phyloP scores from a whole-genome alignment of 30 jellyfish, hydroid and myxozoan species.

The Pseudorhiza aurosa region DNA sequence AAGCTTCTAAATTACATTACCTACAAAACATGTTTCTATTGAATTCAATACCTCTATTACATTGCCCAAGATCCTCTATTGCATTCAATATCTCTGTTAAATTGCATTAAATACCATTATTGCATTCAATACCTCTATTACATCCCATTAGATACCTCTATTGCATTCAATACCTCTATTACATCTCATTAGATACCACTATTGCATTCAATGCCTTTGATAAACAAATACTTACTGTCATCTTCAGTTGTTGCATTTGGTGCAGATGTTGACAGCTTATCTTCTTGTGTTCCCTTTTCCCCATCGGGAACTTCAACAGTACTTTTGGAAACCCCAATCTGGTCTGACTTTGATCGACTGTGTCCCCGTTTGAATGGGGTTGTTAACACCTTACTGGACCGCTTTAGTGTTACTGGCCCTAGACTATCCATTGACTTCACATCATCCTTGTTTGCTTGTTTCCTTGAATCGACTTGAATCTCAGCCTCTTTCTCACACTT shows the following conservation, averaged over 20 bases:
- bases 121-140: too few species aligned
- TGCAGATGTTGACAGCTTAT: slow-evolving; percentile 61
- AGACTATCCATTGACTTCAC: slow-evolving; percentile 11
- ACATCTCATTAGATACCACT: too few species aligned
- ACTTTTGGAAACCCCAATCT: slow-evolving; percentile 55
- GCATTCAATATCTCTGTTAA: too few species aligned
- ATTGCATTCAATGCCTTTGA: too few species aligned
- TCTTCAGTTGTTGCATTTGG: slow-evolving; percentile 66
- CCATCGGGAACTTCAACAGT: slow-evolving; percentile 28
- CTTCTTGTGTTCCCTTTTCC: slow-evolving; percentile 37
- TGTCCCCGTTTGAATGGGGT: slow-evolving; percentile 85
- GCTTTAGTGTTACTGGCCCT: not conserved
- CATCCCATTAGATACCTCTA: too few species aligned
- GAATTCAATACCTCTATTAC: too few species aligned
- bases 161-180: too few species aligned
- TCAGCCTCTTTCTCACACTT: slow-evolving; percentile 13
- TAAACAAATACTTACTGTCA: slow-evolving; percentile 47
- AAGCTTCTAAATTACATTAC: too few species aligned
- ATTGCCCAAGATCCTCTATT: too few species aligned
- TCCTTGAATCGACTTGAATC: not conserved
- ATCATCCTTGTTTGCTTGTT: not conserved
- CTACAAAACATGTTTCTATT: too few species aligned
- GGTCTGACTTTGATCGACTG: slow-evolving; percentile 95
- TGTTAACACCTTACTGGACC: slow-evolving; percentile 49
- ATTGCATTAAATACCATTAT: too few species aligned